Conservation (phyloP, 2,113 vertebrate species). For the Phyllostomus hastatus region DNA sequence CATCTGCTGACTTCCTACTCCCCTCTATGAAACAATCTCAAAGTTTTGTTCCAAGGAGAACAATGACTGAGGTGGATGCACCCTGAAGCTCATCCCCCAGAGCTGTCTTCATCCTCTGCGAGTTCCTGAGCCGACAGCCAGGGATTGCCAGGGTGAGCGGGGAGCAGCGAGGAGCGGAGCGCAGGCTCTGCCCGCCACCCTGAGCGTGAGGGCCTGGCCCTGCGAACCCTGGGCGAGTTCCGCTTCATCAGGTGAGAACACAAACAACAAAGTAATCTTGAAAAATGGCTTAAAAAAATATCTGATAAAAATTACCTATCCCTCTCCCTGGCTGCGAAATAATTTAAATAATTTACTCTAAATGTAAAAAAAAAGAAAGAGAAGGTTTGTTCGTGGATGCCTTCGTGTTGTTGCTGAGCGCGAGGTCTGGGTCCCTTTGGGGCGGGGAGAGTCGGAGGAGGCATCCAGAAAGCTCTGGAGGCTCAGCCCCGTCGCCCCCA, state of each 20-base stretch:
- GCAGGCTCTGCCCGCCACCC: not conserved
- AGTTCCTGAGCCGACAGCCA: slow-evolving; percentile 68
- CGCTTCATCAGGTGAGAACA: slow-evolving; percentile 41
- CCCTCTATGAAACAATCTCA: slow-evolving; percentile 59
- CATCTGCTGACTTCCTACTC: slow-evolving; percentile 50
- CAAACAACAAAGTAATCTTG: slow-evolving; percentile 62
- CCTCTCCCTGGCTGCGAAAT: slow-evolving; percentile 76
- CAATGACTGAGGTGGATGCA: not conserved
- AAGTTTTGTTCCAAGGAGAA: slow-evolving; percentile 64
- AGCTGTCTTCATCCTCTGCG: slow-evolving; percentile 51
- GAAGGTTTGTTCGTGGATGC: slow-evolving; percentile 54
- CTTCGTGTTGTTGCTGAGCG: slow-evolving; percentile 31
- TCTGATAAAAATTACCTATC: slow-evolving; percentile 74
- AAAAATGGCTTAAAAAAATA: slow-evolving; percentile 73
- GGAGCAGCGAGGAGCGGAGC: slow-evolving; percentile 41
- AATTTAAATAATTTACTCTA: slow-evolving; percentile 85
- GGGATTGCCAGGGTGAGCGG: slow-evolving; percentile 48
- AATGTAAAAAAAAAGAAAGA: slow-evolving; percentile 61
- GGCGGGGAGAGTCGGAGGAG: not conserved
- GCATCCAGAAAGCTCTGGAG: not conserved
- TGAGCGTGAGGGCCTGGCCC: slow-evolving; percentile 2
- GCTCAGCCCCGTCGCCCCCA: not conserved
- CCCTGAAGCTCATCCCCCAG: slow-evolving; percentile 44
- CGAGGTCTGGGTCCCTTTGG: not conserved
- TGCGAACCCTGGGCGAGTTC: not conserved